A percentile compares a stretch with the other conserved stretches of the same genome.
Conservation (phyloP, 1,140 invertebrate species). For the Antheraea pernyi region DNA sequence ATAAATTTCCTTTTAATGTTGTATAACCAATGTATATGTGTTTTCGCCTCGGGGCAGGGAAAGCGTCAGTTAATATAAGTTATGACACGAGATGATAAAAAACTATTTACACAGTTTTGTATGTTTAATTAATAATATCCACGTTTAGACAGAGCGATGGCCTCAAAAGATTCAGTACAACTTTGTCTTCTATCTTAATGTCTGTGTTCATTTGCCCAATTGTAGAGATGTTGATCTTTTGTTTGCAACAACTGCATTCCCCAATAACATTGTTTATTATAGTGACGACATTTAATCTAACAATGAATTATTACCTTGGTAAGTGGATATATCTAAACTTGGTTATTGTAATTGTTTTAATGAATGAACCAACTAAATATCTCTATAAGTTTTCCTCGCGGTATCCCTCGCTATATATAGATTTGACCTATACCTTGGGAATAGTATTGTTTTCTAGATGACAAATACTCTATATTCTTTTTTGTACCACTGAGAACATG, state of each 20-base stretch:
- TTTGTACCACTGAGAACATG: too few relatives aligned
- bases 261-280: background rate
- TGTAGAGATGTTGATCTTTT: background rate
- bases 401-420: too few relatives aligned
- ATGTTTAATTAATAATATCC: constrained; percentile 8
- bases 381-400: too few relatives aligned
- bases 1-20: too few relatives aligned
- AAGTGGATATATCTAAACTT: background rate
- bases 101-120: background rate
- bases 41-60: background rate
- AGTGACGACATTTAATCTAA: background rate
- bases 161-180: constrained; percentile 6
- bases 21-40: background rate
- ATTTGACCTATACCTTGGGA: too few relatives aligned
- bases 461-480: too few relatives aligned
- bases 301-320: background rate
- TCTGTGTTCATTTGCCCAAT: constrained; percentile 6
- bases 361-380: too few relatives aligned
- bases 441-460: too few relatives aligned
- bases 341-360: too few relatives aligned
- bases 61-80: background rate
- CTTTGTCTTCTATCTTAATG: constrained; percentile 1
- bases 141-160: background rate
- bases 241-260: background rate
- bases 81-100: constrained; percentile 3